phyloP scores from a whole-genome alignment of 2,888 invertebrate species.

The Drosophila prostipennis region DNA sequence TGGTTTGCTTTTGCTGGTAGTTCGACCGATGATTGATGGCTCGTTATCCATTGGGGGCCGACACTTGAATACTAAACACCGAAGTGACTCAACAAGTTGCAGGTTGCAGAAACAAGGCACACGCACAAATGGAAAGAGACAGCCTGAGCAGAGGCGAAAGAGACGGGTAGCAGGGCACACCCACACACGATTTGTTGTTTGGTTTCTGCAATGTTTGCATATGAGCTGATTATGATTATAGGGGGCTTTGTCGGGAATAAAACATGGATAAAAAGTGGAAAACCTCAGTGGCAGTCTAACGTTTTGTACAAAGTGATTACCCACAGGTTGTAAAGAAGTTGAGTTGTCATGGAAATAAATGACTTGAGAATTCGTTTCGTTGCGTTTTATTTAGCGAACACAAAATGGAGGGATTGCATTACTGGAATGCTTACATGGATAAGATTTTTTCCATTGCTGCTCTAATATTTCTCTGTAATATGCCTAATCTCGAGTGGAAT shows the following conservation, averaged over 20 bases:
- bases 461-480: background rate
- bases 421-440: too few relatives aligned
- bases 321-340: background rate
- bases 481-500: background rate
- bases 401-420: too few relatives aligned
- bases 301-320: conserved; percentile 23
- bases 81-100: conserved; percentile 77
- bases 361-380: background rate
- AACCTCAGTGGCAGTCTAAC: conserved; percentile 26
- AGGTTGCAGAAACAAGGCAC: conserved; percentile 45
- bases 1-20: conserved; percentile 15
- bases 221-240: conserved; percentile 43
- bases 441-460: too few relatives aligned
- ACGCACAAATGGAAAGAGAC: conserved; percentile 12
- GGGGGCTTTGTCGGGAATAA: conserved; percentile 36
- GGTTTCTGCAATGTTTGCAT: conserved; percentile 41
- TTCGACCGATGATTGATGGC: conserved; percentile 63
- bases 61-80: conserved; percentile 65
- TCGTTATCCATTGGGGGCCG: conserved; percentile 60
- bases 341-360: conserved; percentile 28
- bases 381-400: background rate
- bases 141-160: background rate
- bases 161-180: conserved; percentile 21
- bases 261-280: conserved; percentile 10
- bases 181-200: conserved; percentile 21